These are phyloP conservation scores for Agriopis leucophaearia DNA, from an alignment of 2,888 invertebrate genomes.

Conservation along the genomic window DNA sequence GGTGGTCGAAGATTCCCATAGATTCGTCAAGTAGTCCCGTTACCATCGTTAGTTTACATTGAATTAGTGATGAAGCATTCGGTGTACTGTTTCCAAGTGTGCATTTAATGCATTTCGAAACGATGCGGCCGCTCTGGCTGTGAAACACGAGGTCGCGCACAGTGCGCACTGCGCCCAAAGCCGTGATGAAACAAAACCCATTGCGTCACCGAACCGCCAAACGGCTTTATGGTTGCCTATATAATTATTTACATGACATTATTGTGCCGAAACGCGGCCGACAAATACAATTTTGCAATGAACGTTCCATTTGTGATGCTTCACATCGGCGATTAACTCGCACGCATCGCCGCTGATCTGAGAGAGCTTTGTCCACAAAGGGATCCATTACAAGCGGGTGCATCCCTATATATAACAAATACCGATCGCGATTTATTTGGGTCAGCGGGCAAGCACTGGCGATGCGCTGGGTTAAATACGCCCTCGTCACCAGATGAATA, in stretches of 20 bases:
- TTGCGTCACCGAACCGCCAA: slow-evolving; percentile 79
- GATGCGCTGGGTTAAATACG: slow-evolving; percentile 55
- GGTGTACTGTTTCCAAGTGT: slow-evolving; percentile 76
- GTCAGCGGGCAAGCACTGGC: slow-evolving; percentile 68
- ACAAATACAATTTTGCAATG: slow-evolving; percentile 59
- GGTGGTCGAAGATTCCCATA: slow-evolving; percentile 35
- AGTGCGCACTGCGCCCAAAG: slow-evolving; percentile 80
- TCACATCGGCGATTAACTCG: slow-evolving; percentile 61
- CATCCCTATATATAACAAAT: slow-evolving; percentile 54
- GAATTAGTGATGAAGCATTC: slow-evolving; percentile 63
- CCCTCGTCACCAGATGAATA: slow-evolving; percentile 50
- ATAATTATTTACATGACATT: slow-evolving; percentile 83
- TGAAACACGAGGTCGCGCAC: slow-evolving; percentile 81
- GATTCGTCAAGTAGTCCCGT: slow-evolving; percentile 45
- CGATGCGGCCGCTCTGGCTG: slow-evolving; percentile 81
- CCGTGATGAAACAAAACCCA: slow-evolving; percentile 83
- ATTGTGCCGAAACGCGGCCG: slow-evolving; percentile 59
- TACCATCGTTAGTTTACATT: slow-evolving; percentile 67
- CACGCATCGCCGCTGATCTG: slow-evolving; percentile 69
- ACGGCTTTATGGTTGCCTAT: slow-evolving; percentile 78
- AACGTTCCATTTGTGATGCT: slow-evolving; percentile 53
- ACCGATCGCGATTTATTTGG: slow-evolving; percentile 71
- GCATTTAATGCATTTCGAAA: slow-evolving; percentile 86
- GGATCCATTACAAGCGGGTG: slow-evolving; percentile 61
- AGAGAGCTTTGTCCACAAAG: slow-evolving; percentile 79